A percentile compares a stretch with the other conserved stretches of the same genome.
phyloP scores from a whole-genome alignment of 2,888 invertebrate species.

The Drosophila recens region DNA sequence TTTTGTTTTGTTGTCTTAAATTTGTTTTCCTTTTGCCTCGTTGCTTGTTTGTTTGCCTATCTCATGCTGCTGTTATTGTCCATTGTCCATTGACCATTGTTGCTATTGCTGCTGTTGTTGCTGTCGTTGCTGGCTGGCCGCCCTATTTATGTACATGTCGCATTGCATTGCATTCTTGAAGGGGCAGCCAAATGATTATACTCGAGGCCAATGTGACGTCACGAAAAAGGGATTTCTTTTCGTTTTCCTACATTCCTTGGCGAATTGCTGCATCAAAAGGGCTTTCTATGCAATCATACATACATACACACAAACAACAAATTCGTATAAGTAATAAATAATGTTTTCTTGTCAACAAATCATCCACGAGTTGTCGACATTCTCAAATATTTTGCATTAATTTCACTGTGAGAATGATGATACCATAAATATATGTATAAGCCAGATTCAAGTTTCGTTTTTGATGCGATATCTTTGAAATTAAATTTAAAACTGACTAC shows the following conservation, averaged over 20 bases:
- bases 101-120: constrained; percentile 15
- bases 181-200: constrained; percentile 60
- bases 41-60: constrained; percentile 52
- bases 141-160: constrained; percentile 65
- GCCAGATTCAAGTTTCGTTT: neutral
- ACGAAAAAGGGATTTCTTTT: constrained; percentile 13
- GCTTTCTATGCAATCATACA: constrained; percentile 1
- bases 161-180: constrained; percentile 62
- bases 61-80: constrained; percentile 19
- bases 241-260: constrained; percentile 10
- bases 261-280: constrained; percentile 31
- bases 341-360: neutral
- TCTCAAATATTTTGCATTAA: neutral
- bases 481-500: neutral
- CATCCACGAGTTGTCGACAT: neutral
- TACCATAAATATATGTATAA: neutral
- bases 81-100: too few species aligned
- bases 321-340: neutral
- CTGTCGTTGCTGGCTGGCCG: constrained; percentile 42
- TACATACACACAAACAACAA: too few species aligned
- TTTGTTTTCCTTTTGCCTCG: constrained; percentile 52
- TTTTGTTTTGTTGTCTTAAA: constrained; percentile 32
- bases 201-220: constrained; percentile 36
- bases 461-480: neutral
- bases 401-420: neutral